A percentile compares a stretch with the other conserved stretches of the same genome.
These are phyloP conservation scores for Vicugna pacos DNA, from an alignment of 2,113 vertebrate genomes.

Conservation along the genomic window DNA sequence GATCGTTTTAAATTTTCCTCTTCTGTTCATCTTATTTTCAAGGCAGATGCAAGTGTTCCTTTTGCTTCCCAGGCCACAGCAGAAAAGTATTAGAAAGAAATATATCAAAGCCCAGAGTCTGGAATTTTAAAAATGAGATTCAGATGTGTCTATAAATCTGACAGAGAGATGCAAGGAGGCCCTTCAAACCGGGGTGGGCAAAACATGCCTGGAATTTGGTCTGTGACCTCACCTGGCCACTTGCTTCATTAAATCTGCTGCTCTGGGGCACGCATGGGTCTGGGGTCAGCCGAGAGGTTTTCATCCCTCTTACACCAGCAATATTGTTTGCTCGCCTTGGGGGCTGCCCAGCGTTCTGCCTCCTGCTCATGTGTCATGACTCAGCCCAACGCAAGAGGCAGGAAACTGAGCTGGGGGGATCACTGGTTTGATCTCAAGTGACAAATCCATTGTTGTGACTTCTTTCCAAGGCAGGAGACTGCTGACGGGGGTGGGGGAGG, in stretches of 20 bases:
- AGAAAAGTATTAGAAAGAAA: slow-evolving; percentile 71
- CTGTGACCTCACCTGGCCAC: slow-evolving; percentile 79
- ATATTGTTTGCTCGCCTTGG: slow-evolving; percentile 45
- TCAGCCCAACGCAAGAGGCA: slow-evolving; percentile 61
- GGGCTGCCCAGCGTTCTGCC: slow-evolving; percentile 8
- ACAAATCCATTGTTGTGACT: slow-evolving; percentile 78
- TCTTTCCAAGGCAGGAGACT: background rate
- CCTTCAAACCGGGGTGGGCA: slow-evolving; percentile 44
- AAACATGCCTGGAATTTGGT: slow-evolving; percentile 79
- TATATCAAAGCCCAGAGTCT: slow-evolving; percentile 72
- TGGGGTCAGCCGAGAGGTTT: slow-evolving; percentile 63
- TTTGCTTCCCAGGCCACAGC: slow-evolving; percentile 38
- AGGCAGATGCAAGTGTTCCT: background rate
- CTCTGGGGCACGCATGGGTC: slow-evolving; percentile 61
- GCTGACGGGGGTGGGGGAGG: background rate
- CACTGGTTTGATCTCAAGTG: slow-evolving; percentile 64
- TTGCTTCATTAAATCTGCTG: slow-evolving; percentile 76
- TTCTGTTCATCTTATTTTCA: background rate
- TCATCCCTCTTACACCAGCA: background rate
- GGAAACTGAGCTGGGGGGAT: slow-evolving; percentile 57
- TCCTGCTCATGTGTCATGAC: slow-evolving; percentile 65
- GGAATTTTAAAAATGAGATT: slow-evolving; percentile 81
- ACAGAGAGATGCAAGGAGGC: slow-evolving; percentile 42
- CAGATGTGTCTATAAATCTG: slow-evolving; percentile 82
- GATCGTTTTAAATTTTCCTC: background rate